Base-by-base conservation (phyloP, 2,888 invertebrate genomes). In the Eurytoma adleriae region DNA sequence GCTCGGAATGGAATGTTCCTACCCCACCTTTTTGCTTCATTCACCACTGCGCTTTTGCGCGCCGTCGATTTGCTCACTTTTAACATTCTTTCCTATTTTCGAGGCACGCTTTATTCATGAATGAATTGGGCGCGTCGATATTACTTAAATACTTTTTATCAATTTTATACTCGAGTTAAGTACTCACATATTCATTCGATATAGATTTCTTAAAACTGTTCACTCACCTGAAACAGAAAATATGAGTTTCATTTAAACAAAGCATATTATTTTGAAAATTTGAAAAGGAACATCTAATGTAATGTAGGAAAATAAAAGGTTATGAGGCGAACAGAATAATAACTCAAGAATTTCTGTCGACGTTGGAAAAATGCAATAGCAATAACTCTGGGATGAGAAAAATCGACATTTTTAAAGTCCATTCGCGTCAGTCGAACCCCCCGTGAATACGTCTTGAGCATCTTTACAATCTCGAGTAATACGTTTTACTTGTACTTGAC, bases 381-480 rank as follows among this genome's bases (percentile, higher is more conserved):
- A 71, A 61, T 61, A 50, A 12, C 50, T 24, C 50, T 16, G 27
- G 1, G 4, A 0, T 24, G 20, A 16, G 2, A 57, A 18, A 62
- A 62, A 61, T 72, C n/a, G 61, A 18, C 52, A 30, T 62, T 61
- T 72, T 27, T 27, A 3, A 52, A 72, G 52, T 61, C n/a, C 61
- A 62, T 27, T 62, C 13, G 30, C 27, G 52, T 62, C 50, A 62
- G 52, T 52, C 52, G 62, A 54, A 73, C 20, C 72, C 71, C 64
- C 14, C 13, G 64, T 64, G 72, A 64, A 62, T 73, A 64, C 54
- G 54, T 3, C n/a, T 64, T 73, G 30, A 64, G 64, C 14, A 73
- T 48, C 18, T 30, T 64, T 30, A 30, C 30, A 52, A 40, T 54
- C 27, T 30, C 27, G 40, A 54, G 24, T 30, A 62, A 64, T 40